Evolutionary conservation across 2,113 vertebrate species (phyloP).

Genomic region (Centropristis striata): DNA sequence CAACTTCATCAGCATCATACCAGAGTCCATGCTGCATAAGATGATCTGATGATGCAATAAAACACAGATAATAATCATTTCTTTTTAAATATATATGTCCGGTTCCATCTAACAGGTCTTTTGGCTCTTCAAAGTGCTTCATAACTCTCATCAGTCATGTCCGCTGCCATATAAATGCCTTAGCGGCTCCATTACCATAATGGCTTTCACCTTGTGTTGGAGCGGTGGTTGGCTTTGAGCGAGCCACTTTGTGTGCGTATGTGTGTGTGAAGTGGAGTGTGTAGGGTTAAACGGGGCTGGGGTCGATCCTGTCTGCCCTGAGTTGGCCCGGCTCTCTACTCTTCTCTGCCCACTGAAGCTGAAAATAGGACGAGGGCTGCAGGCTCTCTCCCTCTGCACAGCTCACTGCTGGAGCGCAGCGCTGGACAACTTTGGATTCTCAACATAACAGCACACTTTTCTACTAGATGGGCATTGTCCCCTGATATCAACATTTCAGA

Average conservation of each 20-base stretch:
- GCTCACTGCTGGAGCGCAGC: conserved; percentile 49
- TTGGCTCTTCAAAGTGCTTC: neutral
- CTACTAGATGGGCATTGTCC: neutral
- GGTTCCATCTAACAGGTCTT: neutral
- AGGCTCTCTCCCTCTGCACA: conserved; percentile 56
- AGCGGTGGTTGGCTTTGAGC: neutral
- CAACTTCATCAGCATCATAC: neutral
- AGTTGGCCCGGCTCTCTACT: conserved; percentile 57
- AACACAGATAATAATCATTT: neutral
- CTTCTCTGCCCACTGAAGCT: conserved; percentile 79
- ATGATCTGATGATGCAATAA: neutral
- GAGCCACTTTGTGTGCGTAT: neutral
- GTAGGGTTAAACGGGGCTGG: conserved; percentile 65
- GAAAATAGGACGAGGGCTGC: conserved; percentile 78
- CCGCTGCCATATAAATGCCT: neutral
- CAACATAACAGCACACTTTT: conserved; percentile 43
- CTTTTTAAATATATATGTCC: neutral
- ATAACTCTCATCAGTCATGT: neutral
- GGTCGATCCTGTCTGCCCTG: conserved; percentile 70
- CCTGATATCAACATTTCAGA: conserved; percentile 1
- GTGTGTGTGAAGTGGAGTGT: conserved; percentile 27
- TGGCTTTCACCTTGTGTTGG: conserved; percentile 9
- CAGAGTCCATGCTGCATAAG: neutral
- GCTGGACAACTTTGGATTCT: conserved; percentile 33
- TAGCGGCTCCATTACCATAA: neutral